Base-by-base conservation (phyloP, 1,140 invertebrate genomes). In the Achatina immaculata region DNA sequence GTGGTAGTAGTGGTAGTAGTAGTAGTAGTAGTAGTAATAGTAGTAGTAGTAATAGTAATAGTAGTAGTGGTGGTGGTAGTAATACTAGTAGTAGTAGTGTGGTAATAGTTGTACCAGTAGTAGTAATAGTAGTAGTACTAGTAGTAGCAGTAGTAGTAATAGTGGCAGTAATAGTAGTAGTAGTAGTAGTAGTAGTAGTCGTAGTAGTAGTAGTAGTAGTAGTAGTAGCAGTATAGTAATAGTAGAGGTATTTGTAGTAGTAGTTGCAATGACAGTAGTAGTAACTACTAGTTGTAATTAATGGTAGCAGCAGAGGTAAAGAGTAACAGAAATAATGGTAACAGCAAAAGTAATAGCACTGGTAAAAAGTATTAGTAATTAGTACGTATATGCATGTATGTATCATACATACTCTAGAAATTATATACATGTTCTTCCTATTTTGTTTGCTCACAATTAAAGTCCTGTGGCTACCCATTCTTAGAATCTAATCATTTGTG, bases 1-100 rank as follows among this genome's bases (percentile, higher is more conserved):
- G 42, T 62, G 16, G 74, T 76, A 34, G 16, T 55, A 76, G 42
- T 76, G 51, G 42, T 55, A 76, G 74, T 55, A 76, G 74, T 55
- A 21, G 74, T 76, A 76, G 45, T 76, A 55, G 31, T 36, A 76
- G 74, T 76, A 76, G 74, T 55, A 76, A 43, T 55, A 76, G 74
- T 55, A 31, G 74, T 69, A 71, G 76, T 42, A 38, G 58, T 31
- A 78, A 38, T 36, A 78, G 76, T 34, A 76, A 42, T 34, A 76
- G 74, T 55, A 55, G 45, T 55, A 76, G 74, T 55, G 19, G 19
- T 19, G 19, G 45, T 19, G 19, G 45, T 48, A 48, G 45, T 48
- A 48, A 19, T 19, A 48, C 7, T 19, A 48, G 45, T 19, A 48
- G 45, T 19, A 48, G 45, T 19, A 48, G 45, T 19, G 19, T 11